Percentiles rank a stretch among this genome's conserved stretches.
Evolutionary conservation across 2,113 vertebrate species (phyloP).

Genomic region (Murina feae): DNA sequence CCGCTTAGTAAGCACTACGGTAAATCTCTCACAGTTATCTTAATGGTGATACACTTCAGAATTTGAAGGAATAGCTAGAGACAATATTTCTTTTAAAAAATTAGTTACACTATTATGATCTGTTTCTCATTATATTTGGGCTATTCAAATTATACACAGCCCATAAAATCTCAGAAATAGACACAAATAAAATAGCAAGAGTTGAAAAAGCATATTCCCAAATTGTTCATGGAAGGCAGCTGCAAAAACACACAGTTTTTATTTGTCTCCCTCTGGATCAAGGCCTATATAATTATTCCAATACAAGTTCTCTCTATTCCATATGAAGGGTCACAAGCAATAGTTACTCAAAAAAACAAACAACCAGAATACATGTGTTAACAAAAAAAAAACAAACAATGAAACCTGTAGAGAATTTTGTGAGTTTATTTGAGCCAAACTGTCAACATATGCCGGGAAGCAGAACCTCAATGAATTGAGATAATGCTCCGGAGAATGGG

Average conservation of each 20-base stretch:
- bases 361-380: neutral
- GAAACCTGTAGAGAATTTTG: too few relatives aligned
- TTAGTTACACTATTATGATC: conserved; percentile 3
- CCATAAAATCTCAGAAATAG: conserved; percentile 50
- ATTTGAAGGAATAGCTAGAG: neutral
- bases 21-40: conserved; percentile 25
- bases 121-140: conserved; percentile 61
- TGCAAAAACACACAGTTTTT: neutral
- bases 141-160: conserved; percentile 32
- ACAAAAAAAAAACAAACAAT: too few relatives aligned
- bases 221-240: neutral
- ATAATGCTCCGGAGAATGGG: too few relatives aligned
- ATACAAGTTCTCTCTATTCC: neutral
- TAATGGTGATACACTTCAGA: conserved; percentile 14
- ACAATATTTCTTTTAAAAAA: conserved; percentile 29
- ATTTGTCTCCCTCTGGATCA: neutral
- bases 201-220: neutral
- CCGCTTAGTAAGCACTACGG: neutral
- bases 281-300: neutral
- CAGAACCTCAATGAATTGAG: too few relatives aligned
- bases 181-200: conserved; percentile 44
- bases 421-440: too few relatives aligned
- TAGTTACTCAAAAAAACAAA: neutral
- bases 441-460: too few relatives aligned
- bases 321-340: neutral